Evolutionary conservation across 2,797 vertebrate genomes (phyloP), one percentile per base, ranked within the genome.

Genomic region (Pangasius mekongensis): DNA sequence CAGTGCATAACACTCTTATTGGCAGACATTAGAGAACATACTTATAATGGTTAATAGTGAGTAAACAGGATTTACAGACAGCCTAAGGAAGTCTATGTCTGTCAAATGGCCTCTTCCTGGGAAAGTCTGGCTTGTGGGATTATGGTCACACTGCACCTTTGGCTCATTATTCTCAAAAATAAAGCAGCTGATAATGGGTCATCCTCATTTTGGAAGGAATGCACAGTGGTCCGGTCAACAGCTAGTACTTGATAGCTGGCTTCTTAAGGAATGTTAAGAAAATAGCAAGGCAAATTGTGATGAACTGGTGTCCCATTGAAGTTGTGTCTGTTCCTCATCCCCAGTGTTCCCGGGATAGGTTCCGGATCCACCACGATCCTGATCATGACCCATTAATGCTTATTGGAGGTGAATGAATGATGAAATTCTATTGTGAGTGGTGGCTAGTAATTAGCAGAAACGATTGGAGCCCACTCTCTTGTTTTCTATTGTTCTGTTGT

Each of bases 1-100:
- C 78, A 33, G 78, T 3, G 8, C 20, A 83, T 73, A 62, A 87
- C 56, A 62, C 20, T n/a, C 66, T 73, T 27, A 69, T 60, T 69
- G n/a, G 47, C 58, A 84, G 82, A 78, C 30, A 58, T 78, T 58
- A 80, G 14, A 80, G 20, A 36, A 13, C 8, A 54, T n/a, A 43
- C 43, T 8, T 43, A 30, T 9, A 78, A 78, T 78, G 5, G 43
- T 74, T 27, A 49, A 77, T 18, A 13, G 18, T 22, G 22, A 58
- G 30, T 80, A 80, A 80, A 20, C 52, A 76, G 11, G 1, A n/a
- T 77, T 52, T 52, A 49, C 47, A 80, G 52, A 80, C 52, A 58
- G 30, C 52, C 77, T 22, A 22, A 20, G 16, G n/a, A 54, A 54
- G 76, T 54, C n/a, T 54, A 30, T 52, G 76, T 30, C n/a, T 58